Percentiles rank a stretch among this genome's conserved stretches.
Conservation (phyloP, 2,797 vertebrate genomes). For the Gymnothorax reevesii region DNA sequence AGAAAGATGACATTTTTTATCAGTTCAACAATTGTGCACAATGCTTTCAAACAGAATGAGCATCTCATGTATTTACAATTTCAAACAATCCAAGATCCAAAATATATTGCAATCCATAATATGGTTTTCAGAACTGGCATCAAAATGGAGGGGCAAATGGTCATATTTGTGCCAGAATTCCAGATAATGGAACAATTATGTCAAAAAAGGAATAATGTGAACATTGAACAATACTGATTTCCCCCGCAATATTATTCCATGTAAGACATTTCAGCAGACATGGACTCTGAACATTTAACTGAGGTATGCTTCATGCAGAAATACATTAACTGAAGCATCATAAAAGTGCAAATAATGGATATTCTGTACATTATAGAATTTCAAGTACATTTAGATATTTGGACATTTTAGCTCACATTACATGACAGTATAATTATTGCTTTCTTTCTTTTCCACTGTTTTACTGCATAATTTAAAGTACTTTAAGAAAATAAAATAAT, state of each 20-base stretch:
- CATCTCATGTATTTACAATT: neutral
- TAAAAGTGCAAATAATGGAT: slow-evolving; percentile 2
- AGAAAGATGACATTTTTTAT: neutral
- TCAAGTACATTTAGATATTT: neutral
- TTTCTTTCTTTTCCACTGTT: neutral
- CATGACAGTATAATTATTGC: slow-evolving; percentile 13
- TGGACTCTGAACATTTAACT: neutral
- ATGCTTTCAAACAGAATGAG: neutral
- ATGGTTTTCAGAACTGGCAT: neutral
- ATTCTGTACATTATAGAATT: neutral
- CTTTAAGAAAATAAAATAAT: neutral
- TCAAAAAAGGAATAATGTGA: neutral
- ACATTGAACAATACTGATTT: neutral
- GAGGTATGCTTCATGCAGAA: neutral
- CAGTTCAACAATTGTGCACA: neutral
- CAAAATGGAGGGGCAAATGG: neutral
- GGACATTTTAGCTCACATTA: neutral
- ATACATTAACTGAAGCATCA: neutral
- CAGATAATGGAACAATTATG: neutral
- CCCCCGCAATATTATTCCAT: neutral
- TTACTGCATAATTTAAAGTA: slow-evolving; percentile 4
- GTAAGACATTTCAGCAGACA: neutral
- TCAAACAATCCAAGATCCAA: neutral
- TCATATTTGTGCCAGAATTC: neutral
- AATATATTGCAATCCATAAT: neutral